Base-by-base conservation (phyloP, 2,888 invertebrate genomes). In the Marronus borbonicus region DNA sequence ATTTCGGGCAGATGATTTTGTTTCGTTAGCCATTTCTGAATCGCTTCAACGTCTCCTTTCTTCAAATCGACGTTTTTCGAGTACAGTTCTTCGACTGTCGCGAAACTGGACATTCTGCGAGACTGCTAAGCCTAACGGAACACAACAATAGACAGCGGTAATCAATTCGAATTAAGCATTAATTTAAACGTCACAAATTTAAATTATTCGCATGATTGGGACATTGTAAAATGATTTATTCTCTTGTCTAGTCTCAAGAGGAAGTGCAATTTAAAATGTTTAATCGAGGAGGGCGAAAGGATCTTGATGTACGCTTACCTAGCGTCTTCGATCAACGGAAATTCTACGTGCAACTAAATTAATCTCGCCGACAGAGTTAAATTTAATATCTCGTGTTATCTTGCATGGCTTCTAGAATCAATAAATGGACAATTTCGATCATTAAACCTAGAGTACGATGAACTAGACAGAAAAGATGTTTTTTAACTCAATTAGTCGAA, bases 1-100 rank as follows among this genome's bases (percentile, higher is more conserved):
- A 78, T 75, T 75, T 90, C 85, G 0, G 93, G 91, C 78, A 94
- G 87, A 86, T 94, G 94, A 0, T 93, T 92, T 85, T 94, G 94
- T 17, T 92, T 92, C 5, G 90, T 85, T 44, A 91, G 87, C 94
- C 94, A 95, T 31, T 91, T 89, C 58, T 90, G 84, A 12, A 94
- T 86, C 79, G 90, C 90, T 72, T 88, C 86, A 49, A 94, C 90
- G 84, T 94, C 94, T 31, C 90, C 88, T 1, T 90, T 90, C n/a
- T 90, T 91, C 70, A 94, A 89, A 49, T 91, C 89, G 0, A 91
- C 90, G 85, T 93, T 91, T 84, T 91, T 93, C 79, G 90, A 89
- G 84, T 93, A 91, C 83, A 93, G 92, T 66, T 91, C 90, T 65
- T 91, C 91, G 82, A 90, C 86, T 1, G 76, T 80, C 1, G 69